Percentiles rank a stretch among this genome's conserved stretches.
These are phyloP conservation scores for Tipula lateralis DNA, from an alignment of 2,888 invertebrate genomes.

Conservation along the genomic window DNA sequence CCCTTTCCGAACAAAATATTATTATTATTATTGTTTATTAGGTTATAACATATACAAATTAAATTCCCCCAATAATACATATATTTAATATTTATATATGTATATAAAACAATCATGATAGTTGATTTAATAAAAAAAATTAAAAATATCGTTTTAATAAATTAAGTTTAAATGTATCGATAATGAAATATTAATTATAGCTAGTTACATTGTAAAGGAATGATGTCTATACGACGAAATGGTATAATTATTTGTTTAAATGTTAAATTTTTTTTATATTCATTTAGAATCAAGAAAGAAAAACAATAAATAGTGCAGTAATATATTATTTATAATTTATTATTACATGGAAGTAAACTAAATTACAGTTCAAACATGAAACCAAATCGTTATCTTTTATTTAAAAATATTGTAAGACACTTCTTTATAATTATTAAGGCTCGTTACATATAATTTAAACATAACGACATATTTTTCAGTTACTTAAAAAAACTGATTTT, in stretches of 20 bases:
- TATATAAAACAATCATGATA: not conserved
- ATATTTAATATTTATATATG: not conserved
- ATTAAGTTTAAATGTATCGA: conserved; percentile 2
- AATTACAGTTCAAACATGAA: not conserved
- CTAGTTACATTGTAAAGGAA: not conserved
- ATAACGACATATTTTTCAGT: not conserved
- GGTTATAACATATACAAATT: not conserved
- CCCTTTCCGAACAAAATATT: not conserved
- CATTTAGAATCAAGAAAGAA: not conserved
- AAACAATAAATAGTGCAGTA: not conserved
- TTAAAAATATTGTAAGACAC: not conserved
- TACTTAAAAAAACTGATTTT: not conserved
- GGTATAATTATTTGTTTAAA: not conserved
- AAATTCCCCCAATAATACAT: not conserved
- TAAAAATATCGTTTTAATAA: not conserved
- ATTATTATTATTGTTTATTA: not conserved
- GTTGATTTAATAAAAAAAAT: conserved; percentile 6
- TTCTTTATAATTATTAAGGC: not conserved
- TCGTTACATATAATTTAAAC: not conserved
- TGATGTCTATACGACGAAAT: not conserved
- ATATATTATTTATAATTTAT: not conserved
- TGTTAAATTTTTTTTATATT: not conserved
- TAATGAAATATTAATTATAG: not conserved
- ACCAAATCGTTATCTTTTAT: not conserved
- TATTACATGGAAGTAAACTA: not conserved